Conservation (phyloP, 2,888 invertebrate genomes). For the Deilephila elpenor region DNA sequence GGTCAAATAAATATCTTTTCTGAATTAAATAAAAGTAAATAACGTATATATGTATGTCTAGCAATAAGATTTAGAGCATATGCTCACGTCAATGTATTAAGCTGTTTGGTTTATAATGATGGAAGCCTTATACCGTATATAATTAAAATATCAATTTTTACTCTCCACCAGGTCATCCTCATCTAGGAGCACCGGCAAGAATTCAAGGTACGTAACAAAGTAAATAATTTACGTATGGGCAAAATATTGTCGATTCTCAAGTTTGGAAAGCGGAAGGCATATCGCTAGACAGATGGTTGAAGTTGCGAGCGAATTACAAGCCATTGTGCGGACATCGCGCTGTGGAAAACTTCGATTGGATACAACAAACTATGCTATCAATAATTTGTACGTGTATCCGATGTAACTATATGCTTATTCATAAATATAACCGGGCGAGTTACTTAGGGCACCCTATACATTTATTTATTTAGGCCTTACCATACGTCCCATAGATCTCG, state of each 20-base stretch:
- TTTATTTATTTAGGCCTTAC: neutral
- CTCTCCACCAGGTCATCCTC: too few species aligned
- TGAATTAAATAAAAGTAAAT: too few species aligned
- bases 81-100: too few species aligned
- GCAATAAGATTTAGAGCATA: too few species aligned
- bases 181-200: too few species aligned
- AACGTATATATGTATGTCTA: too few species aligned
- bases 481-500: too few species aligned
- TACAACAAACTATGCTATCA: constrained; percentile 50
- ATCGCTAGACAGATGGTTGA: constrained; percentile 28
- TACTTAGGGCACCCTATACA: neutral
- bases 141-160: too few species aligned
- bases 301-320: constrained; percentile 34
- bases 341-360: constrained; percentile 51
- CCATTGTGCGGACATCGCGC: constrained; percentile 28
- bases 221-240: neutral
- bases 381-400: constrained; percentile 53
- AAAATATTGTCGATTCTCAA: constrained; percentile 6
- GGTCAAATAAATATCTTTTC: too few species aligned
- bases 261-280: constrained; percentile 28
- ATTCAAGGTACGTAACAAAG: neutral
- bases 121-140: too few species aligned
- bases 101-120: too few species aligned
- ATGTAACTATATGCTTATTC: constrained; percentile 42
- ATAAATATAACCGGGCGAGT: constrained; percentile 35